These are phyloP conservation scores for Esox lucius DNA, from an alignment of 2,797 vertebrate species.

Conservation along the genomic window DNA sequence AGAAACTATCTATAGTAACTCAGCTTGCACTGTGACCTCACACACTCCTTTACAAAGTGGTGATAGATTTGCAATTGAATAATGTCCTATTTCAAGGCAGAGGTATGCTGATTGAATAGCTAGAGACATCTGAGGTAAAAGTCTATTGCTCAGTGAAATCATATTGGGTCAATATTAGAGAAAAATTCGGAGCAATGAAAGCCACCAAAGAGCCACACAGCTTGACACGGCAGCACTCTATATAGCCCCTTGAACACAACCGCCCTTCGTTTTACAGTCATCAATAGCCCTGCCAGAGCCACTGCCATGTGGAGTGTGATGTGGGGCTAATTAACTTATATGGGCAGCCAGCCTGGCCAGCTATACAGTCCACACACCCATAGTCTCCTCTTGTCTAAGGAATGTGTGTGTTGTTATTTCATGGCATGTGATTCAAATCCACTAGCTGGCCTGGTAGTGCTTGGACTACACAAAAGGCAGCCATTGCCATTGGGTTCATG, in stretches of 20 bases:
- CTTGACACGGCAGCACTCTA: slow-evolving; percentile 58
- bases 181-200: slow-evolving; percentile 27
- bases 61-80: background rate
- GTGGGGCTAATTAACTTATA: slow-evolving; percentile 10
- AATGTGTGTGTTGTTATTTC: slow-evolving; percentile 23
- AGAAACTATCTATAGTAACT: background rate
- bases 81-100: background rate
- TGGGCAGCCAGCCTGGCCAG: background rate
- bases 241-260: slow-evolving; percentile 58
- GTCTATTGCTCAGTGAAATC: slow-evolving; percentile 31
- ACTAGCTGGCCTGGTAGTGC: slow-evolving; percentile 64
- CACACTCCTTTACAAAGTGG: background rate
- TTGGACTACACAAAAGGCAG: slow-evolving; percentile 49
- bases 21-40: background rate
- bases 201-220: slow-evolving; percentile 39
- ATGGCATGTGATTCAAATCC: slow-evolving; percentile 43
- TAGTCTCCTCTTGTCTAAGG: background rate
- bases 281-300: slow-evolving; percentile 43
- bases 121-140: slow-evolving; percentile 7
- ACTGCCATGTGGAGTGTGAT: slow-evolving; percentile 27
- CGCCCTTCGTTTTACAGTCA: slow-evolving; percentile 57
- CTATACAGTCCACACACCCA: background rate
- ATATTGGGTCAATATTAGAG: slow-evolving; percentile 35
- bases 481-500: slow-evolving; percentile 49
- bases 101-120: slow-evolving; percentile 1